phyloP scores from a whole-genome alignment of 2,113 vertebrate species.

The Eulemur rufifrons region DNA sequence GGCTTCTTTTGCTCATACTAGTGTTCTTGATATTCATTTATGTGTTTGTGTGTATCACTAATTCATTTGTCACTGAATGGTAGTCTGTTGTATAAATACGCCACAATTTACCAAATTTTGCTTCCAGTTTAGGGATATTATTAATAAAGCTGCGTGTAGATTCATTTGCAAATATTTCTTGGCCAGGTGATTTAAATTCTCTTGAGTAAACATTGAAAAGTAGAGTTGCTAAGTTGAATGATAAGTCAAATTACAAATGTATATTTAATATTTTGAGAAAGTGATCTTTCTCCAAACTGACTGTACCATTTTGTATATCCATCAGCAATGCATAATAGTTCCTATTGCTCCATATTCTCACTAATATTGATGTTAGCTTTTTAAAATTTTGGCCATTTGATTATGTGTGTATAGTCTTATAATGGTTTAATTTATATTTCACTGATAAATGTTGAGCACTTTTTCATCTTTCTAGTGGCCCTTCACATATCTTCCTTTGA shows the following conservation, averaged over 20 bases:
- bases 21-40: neutral
- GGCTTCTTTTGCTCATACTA: neutral
- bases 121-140: neutral
- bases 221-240: neutral
- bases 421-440: neutral
- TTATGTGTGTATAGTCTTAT: neutral
- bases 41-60: neutral
- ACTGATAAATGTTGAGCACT: neutral
- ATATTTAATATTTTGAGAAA: neutral
- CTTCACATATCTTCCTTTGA: neutral
- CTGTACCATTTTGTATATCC: neutral
- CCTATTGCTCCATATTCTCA: neutral
- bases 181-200: neutral
- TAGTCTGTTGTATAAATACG: neutral
- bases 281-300: neutral
- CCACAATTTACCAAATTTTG: neutral
- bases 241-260: neutral
- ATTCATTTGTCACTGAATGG: neutral
- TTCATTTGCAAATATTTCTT: neutral
- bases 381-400: neutral
- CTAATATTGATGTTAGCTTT: neutral
- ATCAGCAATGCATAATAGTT: neutral
- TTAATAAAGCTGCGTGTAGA: neutral
- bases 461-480: neutral
- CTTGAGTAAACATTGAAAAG: neutral